Conservation (phyloP, 1,140 invertebrate genomes). For the Trichomalopsis sarcophagae region DNA sequence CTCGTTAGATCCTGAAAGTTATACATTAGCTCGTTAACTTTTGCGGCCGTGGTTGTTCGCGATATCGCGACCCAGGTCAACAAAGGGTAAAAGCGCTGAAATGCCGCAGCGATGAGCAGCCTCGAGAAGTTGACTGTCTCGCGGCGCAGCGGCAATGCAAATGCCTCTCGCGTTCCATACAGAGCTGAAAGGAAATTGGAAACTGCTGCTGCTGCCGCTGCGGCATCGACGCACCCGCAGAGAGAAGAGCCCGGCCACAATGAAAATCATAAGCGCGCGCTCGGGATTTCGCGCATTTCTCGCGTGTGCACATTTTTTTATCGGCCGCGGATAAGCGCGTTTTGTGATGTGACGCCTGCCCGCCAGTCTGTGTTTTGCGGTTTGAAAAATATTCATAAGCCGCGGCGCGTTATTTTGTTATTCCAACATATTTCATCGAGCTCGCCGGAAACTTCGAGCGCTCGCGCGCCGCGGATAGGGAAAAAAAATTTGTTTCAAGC, state of each 20-base stretch:
- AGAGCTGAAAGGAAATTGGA: slow-evolving; percentile 17
- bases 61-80: neutral
- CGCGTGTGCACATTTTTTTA: slow-evolving; percentile 7
- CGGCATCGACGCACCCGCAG: neutral
- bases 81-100: neutral
- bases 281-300: neutral
- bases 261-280: slow-evolving; percentile 3
- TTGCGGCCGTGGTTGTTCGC: neutral
- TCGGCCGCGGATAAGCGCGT: slow-evolving; percentile 13
- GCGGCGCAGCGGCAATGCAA: too few species aligned
- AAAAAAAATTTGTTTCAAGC: neutral
- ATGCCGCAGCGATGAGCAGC: neutral
- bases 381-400: slow-evolving; percentile 23
- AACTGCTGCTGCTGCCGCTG: neutral
- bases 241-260: neutral
- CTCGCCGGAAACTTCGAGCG: neutral
- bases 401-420: slow-evolving; percentile 16
- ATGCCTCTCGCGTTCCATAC: neutral
- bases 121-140: neutral
- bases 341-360: slow-evolving; percentile 4
- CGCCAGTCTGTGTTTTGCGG: slow-evolving; percentile 9
- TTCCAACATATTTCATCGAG: slow-evolving; percentile 21
- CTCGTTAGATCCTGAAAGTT: neutral
- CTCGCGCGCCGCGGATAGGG: neutral
- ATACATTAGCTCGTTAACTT: slow-evolving; percentile 17